Percentiles rank a stretch among this genome's conserved stretches.
phyloP scores from a whole-genome alignment of 2,888 invertebrate species.

The Drosophila sordidula region DNA sequence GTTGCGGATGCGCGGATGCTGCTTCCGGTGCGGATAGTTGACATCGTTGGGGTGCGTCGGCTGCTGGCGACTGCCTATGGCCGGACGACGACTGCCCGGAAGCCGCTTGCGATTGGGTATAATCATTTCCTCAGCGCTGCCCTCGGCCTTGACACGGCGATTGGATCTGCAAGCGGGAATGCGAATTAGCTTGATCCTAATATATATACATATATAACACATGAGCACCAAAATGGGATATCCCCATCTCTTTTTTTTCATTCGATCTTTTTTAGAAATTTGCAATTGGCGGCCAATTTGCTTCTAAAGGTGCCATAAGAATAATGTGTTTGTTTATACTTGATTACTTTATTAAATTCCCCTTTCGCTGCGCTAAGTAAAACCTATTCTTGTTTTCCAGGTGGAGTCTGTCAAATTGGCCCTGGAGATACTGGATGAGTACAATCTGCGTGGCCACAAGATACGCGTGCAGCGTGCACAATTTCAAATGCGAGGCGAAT shows the following conservation, averaged over 20 bases:
- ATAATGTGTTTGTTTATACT: too few relatives aligned
- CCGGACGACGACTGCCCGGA: constrained; percentile 40
- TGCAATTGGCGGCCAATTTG: too few relatives aligned
- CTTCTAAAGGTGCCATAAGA: too few relatives aligned
- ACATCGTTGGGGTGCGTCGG: constrained; percentile 66
- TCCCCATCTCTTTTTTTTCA: too few relatives aligned
- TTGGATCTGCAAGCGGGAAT: constrained; percentile 63
- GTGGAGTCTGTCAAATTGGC: constrained; percentile 97
- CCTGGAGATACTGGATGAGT: constrained; percentile 95
- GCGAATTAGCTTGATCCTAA: too few relatives aligned
- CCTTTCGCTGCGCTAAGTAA: too few relatives aligned
- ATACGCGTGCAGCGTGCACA: constrained; percentile 96
- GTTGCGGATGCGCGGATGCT: constrained; percentile 49
- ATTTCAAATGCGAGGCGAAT: constrained; percentile 97
- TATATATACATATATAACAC: too few relatives aligned
- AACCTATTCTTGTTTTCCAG: constrained; percentile 83
- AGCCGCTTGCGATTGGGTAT: constrained; percentile 55
- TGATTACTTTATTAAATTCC: too few relatives aligned
- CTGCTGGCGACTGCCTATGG: constrained; percentile 32
- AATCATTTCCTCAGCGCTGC: constrained; percentile 79
- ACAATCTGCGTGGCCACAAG: constrained; percentile 91
- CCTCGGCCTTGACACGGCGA: constrained; percentile 79
- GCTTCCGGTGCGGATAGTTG: constrained; percentile 53
- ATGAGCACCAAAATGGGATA: too few relatives aligned
- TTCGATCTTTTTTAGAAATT: too few relatives aligned